Percentiles rank a stretch among this genome's conserved stretches.
These are phyloP conservation scores for Oncorhynchus clarkii DNA, from an alignment of 2,113 vertebrate species.

Conservation along the genomic window DNA sequence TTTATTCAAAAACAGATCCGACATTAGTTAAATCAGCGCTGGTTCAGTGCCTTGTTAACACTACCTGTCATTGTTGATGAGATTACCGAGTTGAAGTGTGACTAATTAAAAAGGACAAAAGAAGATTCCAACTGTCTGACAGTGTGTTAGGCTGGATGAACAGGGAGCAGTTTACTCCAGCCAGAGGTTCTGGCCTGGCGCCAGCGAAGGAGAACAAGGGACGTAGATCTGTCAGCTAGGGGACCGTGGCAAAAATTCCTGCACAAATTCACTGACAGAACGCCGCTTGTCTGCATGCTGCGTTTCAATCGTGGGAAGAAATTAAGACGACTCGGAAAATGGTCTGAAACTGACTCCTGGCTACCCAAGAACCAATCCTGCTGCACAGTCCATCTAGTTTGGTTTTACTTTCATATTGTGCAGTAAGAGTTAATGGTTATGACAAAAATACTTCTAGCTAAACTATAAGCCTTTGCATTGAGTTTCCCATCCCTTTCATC, in stretches of 20 bases:
- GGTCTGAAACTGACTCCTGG: not conserved
- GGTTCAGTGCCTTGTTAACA: not conserved
- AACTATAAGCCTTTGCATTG: not conserved
- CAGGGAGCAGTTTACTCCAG: slow-evolving; percentile 3
- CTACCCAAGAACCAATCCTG: not conserved
- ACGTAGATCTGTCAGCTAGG: not conserved
- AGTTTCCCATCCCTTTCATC: not conserved
- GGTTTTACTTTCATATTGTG: no score
- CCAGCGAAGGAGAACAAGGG: not conserved
- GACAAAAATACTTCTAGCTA: not conserved
- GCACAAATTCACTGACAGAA: not conserved
- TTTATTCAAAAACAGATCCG: not conserved
- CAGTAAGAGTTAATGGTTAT: not conserved
- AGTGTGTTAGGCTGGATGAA: slow-evolving; percentile 1
- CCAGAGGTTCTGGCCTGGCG: not conserved
- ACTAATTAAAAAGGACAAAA: slow-evolving; percentile 22
- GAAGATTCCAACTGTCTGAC: slow-evolving; percentile 20
- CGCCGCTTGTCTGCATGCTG: no score
- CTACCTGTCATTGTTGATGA: not conserved
- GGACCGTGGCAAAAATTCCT: not conserved
- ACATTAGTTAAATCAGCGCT: not conserved
- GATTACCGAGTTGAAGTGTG: not conserved
- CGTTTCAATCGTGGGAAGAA: slow-evolving; percentile 1
- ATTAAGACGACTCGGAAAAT: not conserved
- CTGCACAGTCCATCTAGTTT: not conserved